Evolutionary conservation across 2,113 vertebrate genomes (phyloP), one percentile per base, ranked within the genome.

Genomic region (Triplophysa dalaica): DNA sequence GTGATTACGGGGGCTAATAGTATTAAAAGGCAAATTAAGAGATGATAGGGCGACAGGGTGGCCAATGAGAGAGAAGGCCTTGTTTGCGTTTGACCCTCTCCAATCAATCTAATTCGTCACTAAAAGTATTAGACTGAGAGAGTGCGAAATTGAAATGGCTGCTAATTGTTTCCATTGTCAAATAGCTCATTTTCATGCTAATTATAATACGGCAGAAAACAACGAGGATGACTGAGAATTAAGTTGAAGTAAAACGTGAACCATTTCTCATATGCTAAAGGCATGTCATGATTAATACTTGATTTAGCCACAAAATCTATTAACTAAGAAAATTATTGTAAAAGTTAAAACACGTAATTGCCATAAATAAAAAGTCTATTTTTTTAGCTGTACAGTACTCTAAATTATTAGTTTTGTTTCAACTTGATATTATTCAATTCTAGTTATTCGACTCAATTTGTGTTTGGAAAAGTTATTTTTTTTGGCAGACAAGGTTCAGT

Each of bases 21-120:
- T 83, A 80, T 82, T 83, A 86, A 80, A 65, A 81, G 67, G 68
- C 75, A 80, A 83, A 87, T 84, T 81, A 84, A 84, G 77, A 81
- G 78, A 62, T 48, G 81, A 75, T 78, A 56, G 66, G 61, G 56
- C 77, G 65, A 74, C 26, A 50, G 45, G 52, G 67, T 62, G 77
- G 79, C 75, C 75, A 79, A 70, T 78, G 64, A 77, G 83, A 80
- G 45, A 77, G 76, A 79, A 76, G 67, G 63, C 43, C 70, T 83
- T 24, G 43, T 86, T 83, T 79, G 81, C 73, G 62, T 81, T 83
- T 85, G 75, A 84, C 70, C 78, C 72, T 78, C 58, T 81, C 45
- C 64, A 80, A 81, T 82, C 64, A 82, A 67, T 77, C 77, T 56
- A 74, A 79, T 68, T 62, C 63, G 60, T 76, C 65, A 82, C 66